Base-by-base conservation (phyloP, 2,113 vertebrate genomes). In the Brachyhypopomus occidentalis region DNA sequence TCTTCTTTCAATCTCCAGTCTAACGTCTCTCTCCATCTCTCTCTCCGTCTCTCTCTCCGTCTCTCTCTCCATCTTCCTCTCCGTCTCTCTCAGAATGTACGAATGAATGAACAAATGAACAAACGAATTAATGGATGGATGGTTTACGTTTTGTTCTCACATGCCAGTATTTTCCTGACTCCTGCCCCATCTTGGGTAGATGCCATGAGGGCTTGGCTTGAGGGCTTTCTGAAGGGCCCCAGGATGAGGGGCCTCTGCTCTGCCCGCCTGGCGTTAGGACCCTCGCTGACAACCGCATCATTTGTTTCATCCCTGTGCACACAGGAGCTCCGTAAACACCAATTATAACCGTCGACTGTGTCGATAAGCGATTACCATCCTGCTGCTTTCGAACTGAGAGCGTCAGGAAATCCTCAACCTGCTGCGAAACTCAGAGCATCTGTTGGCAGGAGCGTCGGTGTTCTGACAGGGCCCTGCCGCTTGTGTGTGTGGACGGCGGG, bases 1-100 rank as follows among this genome's bases (percentile, higher is more conserved):
- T 78, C 56, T 45, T 20, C 83, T 80, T 84, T 77, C 80, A 41
- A 72, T 84, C 77, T 77, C 12, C 75, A 80, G 77, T 73, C 34
- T 74, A 5, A 19, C 27, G 2, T 45, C 22, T 67, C 60, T 58
- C 41, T 58, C 56, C 20, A 60, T 58, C 60, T 58, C 59, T 71
- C 69, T 72, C 69, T 41, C 48, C 27, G 59, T 58, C 55, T 67
- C n/a, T 58, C 55, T 64, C 75, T 70, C 55, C 58, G 64, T 77
- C 82, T 69, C 71, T 70, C 58, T 64, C 71, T 45, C 72, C 55
- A 64, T 76, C 63, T 72, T 38, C 56, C 77, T 58, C 72, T 22
- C 19, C 16, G 14, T 17, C 52, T 36, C 48, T 45, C 27, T 19
- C 75, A 52, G 45, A 52, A 14, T 30, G 12, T 1, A 52, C 9